Base-by-base conservation (phyloP, 2,797 vertebrate genomes). In the Eremophila alpestris region DNA sequence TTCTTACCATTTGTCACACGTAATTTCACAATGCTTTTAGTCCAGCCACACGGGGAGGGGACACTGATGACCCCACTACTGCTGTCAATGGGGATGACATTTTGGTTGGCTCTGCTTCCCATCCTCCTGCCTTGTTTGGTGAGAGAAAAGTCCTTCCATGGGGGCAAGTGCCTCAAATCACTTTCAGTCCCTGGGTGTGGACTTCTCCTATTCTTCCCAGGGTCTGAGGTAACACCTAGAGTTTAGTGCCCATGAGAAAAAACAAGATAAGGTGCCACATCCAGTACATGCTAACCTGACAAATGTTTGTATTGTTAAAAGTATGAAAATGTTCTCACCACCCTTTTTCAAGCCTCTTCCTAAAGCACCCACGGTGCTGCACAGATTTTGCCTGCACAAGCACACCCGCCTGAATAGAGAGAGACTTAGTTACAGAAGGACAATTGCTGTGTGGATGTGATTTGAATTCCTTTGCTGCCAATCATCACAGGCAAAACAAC, bases 381-480 rank as follows among this genome's bases (percentile, higher is more conserved):
- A 78, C 0, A 38, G 63, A 76, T 94, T 94, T 73, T 91, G 74
- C 45, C 77, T 7, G 5, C 70, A 59, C 63, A 59, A 60, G 59
- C 5, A 1, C 4, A 76, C 32, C 63, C 4, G 0, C 24, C 27
- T 56, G 74, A 70, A 45, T 49, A 74, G 55, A 38, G 26, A 70
- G 34, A 94, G 80, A 74, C 48, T 79, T 90, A 81, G 69, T 95
- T 94, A 91, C 79, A 95, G 77, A 45, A 93, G 92, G 86, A 93
- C 90, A 89, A 92, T 89, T 74, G 74, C 74, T 84, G 45, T 64
- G 90, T 67, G 86, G 88, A 93, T 92, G 80, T 84, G 88, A 93
- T 94, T 79, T 95, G 93, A 96, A 95, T 95, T 95, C 90, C 90
- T 94, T 74, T 93, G 77, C 95, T 96, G 93, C 90, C 94, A 93